Evolutionary conservation across 2,113 vertebrate genomes (phyloP), one percentile per base, ranked within the genome.

Genomic region (Mastomys natalensis): DNA sequence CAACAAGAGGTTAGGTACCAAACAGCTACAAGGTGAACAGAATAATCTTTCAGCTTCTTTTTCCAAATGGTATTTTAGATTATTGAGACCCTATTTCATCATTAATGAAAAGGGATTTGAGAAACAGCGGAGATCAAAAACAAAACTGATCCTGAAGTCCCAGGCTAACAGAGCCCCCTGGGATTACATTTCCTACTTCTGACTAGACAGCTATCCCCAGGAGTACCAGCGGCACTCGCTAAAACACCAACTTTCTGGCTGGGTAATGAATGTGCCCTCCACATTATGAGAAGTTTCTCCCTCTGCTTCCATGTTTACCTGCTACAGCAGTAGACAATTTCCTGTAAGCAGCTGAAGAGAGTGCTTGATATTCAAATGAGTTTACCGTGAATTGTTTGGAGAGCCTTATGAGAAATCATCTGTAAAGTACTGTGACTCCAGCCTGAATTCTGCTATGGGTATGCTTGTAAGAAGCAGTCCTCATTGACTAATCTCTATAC

Each of bases 51-150:
- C 68, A 81, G 96, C 96, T 97, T 97, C 97, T 89, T 51, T 97
- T 96, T 91, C 95, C 80, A 89, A 98, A 77, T 74, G 97, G 93
- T 95, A 95, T 89, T 92, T 93, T 87, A 96, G 95, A 96, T 97
- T 97, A 98, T 98, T 98, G 98, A 97, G 96, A 98, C 96, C 73
- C 93, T 98, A 96, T 97, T 98, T 98, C 98, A 98, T 98, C 97
- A 86, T 96, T 95, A 98, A 97, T 94, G 98, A 98, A 98, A 98
- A 95, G 94, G 89, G 97, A 97, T 98, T 98, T 98, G 94, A 97
- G 95, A 86, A 94, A 97, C 90, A 76, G 62, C 34, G 37, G 70
- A 97, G 66, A 78, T 97, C 97, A 98, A 97, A 98, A 98, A 97
- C 97, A 96, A 97, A 98, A 97, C 90, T 87, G 97, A 96, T 89